Percentiles rank a stretch among this genome's conserved stretches.
phyloP scores from a whole-genome alignment of 2,113 vertebrate genomes.

The Serilophus lunatus region DNA sequence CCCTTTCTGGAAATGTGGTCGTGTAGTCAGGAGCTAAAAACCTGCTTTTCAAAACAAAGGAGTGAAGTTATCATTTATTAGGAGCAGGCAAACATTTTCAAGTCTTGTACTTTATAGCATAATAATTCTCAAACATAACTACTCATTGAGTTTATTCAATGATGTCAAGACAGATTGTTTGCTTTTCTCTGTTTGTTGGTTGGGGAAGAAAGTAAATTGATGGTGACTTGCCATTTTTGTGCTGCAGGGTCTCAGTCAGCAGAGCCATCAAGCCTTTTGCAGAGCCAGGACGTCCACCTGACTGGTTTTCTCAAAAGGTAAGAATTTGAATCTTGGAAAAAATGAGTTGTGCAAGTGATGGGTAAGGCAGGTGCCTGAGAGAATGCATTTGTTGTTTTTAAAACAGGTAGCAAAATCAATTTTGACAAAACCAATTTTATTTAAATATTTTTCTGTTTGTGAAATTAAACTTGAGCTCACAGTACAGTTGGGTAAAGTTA shows the following conservation, averaged over 20 bases:
- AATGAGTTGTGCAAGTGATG: background rate
- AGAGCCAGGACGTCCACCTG: conserved; percentile 92
- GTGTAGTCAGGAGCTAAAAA: background rate
- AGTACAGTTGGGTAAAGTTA: background rate
- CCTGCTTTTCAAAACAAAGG: background rate
- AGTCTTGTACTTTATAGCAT: background rate
- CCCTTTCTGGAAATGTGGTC: background rate
- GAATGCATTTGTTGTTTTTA: background rate
- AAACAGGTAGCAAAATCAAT: background rate
- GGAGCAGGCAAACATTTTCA: background rate
- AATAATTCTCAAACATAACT: background rate
- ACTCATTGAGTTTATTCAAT: background rate
- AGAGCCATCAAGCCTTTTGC: conserved; percentile 98
- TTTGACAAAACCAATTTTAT: background rate
- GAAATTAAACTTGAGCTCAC: background rate
- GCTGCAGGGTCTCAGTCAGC: conserved; percentile 93
- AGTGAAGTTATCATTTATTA: background rate
- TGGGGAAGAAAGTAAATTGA: background rate
- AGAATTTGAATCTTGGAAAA: background rate
- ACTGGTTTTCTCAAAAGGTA: conserved; percentile 99
- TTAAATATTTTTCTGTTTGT: background rate
- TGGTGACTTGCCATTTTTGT: background rate
- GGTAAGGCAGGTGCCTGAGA: background rate
- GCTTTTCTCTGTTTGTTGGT: background rate
- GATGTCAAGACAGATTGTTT: background rate